These are phyloP conservation scores for Stenodema calcarata DNA, from an alignment of 2,888 invertebrate species.

Conservation along the genomic window DNA sequence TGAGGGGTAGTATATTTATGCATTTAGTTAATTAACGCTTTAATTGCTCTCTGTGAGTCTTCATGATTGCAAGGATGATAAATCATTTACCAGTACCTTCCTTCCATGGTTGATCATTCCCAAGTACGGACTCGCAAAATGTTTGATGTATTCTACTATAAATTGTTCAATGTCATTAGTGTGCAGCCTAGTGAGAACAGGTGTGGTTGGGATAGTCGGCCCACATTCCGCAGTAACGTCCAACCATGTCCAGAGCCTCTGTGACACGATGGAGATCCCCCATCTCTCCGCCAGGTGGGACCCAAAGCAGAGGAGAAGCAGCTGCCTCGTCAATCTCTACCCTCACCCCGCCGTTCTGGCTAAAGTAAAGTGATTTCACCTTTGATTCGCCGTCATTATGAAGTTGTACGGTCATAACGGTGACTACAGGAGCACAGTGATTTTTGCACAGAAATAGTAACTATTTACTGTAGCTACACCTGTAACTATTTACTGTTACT, in stretches of 20 bases:
- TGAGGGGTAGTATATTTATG: no score
- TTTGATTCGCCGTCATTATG: not conserved
- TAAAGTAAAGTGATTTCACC: constrained; percentile 59
- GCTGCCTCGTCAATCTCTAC: constrained; percentile 63
- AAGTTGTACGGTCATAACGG: not conserved
- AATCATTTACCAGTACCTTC: no score
- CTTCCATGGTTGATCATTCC: no score
- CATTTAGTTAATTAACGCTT: no score
- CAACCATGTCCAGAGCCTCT: constrained; percentile 66
- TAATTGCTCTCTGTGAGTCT: no score
- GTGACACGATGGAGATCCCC: constrained; percentile 66
- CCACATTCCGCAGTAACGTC: constrained; percentile 64
- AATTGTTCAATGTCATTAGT: constrained; percentile 59
- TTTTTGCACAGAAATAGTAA: no score
- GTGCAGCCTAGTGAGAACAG: constrained; percentile 63
- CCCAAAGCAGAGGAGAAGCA: constrained; percentile 59
- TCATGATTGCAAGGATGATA: no score
- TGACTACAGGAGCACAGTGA: no score
- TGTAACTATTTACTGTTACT: no score
- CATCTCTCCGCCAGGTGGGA: constrained; percentile 67
- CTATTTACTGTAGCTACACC: no score
- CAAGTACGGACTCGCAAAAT: no score
- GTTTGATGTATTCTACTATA: not conserved
- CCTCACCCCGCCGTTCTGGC: constrained; percentile 65
- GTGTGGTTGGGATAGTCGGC: constrained; percentile 66